A percentile compares a stretch with the other conserved stretches of the same genome.
phyloP scores from a whole-genome alignment of 2,888 invertebrate species.

The Epistrophe grossulariae region DNA sequence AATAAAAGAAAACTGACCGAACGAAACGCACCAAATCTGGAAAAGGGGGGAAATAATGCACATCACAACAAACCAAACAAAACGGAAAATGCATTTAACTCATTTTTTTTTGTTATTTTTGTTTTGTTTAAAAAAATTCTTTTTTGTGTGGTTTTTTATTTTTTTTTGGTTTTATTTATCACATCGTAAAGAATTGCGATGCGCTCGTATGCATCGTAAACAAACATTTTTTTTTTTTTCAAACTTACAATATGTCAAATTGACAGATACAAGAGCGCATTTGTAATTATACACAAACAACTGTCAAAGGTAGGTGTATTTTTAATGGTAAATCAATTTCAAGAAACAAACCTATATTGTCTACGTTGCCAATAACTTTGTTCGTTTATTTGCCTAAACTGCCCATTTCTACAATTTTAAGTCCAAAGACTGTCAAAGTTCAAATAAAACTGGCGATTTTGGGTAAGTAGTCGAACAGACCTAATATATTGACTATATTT shows the following conservation, averaged over 20 bases:
- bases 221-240: constrained; percentile 8
- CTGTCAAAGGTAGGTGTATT: too few relatives aligned
- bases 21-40: constrained; percentile 31
- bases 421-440: too few relatives aligned
- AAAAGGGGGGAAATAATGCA: background rate
- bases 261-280: constrained; percentile 20
- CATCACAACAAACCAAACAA: constrained; percentile 16
- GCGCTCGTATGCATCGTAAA: constrained; percentile 41
- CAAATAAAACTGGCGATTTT: too few relatives aligned
- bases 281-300: background rate
- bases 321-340: too few relatives aligned
- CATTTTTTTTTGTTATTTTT: constrained; percentile 19
- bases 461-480: too few relatives aligned
- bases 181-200: constrained; percentile 52
- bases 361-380: too few relatives aligned
- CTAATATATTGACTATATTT: too few relatives aligned
- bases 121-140: constrained; percentile 47
- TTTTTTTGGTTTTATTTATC: constrained; percentile 59
- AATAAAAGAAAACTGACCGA: constrained; percentile 38
- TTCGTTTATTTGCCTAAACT: too few relatives aligned
- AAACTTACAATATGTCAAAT: constrained; percentile 34
- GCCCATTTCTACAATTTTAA: too few relatives aligned
- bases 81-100: constrained; percentile 48
- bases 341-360: too few relatives aligned
- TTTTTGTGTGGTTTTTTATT: constrained; percentile 38